Conservation (phyloP, 2,797 vertebrate genomes). For the Aeoliscus strigatus region DNA sequence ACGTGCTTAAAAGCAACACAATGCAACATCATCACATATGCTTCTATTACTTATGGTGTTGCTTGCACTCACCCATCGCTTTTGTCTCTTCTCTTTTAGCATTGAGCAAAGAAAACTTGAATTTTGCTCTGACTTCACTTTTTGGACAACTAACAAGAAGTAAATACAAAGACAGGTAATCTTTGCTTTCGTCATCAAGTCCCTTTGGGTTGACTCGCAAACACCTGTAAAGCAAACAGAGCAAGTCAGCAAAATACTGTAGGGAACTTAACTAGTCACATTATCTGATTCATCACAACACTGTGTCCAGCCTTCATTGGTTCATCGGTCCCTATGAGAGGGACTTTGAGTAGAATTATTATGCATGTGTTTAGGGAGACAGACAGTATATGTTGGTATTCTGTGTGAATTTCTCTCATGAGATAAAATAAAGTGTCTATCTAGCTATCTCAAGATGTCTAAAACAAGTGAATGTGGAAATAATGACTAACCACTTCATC, state of each 20-base stretch:
- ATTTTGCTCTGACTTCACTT: constrained; percentile 99
- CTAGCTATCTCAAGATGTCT: no score
- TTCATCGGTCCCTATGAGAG: constrained; percentile 10
- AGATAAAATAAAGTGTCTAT: no score
- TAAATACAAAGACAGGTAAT: constrained; percentile 97
- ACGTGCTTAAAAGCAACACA: background rate
- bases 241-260: background rate
- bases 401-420: no score
- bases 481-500: constrained; percentile 91
- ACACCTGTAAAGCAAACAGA: constrained; percentile 82
- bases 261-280: background rate
- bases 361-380: background rate
- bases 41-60: background rate
- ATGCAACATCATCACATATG: background rate
- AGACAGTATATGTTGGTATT: no score
- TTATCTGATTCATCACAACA: constrained; percentile 15
- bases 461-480: no score
- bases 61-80: constrained; percentile 89
- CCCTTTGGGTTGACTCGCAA: constrained; percentile 98
- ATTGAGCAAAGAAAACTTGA: constrained; percentile 97
- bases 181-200: constrained; percentile 98
- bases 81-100: constrained; percentile 98
- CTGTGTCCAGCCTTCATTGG: background rate
- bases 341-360: constrained; percentile 10
- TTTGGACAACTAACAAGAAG: constrained; percentile 99